Base-by-base conservation (phyloP, 2,797 vertebrate species). In the Sebastes steindachneri region DNA sequence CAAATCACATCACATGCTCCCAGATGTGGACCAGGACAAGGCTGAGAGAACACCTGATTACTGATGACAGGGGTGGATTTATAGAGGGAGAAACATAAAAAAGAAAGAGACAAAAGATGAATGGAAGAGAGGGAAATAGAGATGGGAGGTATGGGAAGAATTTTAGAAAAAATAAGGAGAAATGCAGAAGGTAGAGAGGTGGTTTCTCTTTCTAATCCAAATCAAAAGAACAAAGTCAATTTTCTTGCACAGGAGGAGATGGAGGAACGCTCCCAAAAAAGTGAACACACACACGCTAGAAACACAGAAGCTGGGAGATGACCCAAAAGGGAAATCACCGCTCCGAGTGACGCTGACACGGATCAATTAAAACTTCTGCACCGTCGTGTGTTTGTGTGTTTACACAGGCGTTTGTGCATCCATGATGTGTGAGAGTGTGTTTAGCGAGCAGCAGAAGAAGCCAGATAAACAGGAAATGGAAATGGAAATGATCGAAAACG, bases 11-110 rank as follows among this genome's bases (percentile, higher is more conserved):
- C 79, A 12, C 29, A 77, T 37, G 60, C 58, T 80, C 66, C 78
- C 89, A 91, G 87, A 91, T 89, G 89, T 87, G 68, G 68, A 75
- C 8, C 62, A 77, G 60, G 73, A 72, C 28, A 59, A 48, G 33
- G 62, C 53, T 70, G 48, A 79, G 53, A 60, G 48, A 57, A 80
- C 6, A 35, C 33, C 31, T 87, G 84, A 90, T 87, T 82, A 72
- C 17, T 0, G 67, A 66, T 78, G 83, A 89, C 77, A 67, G 66
- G 35, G 19, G 17, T 59, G 66, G 58, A 67, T 31, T 17, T 9
- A 11, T 4, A 29, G 1, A 69, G 3, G 10, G 21, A 23, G 23
- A 14, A 28, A 35, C 10, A 14, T 60, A n/a, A 72, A 53, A 70
- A 63, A 41, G 9, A 63, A n/a, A 69, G 4, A 28, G 33, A 72